phyloP scores from a whole-genome alignment of 2,888 invertebrate species.

The Drosophila cyrtoloma region DNA sequence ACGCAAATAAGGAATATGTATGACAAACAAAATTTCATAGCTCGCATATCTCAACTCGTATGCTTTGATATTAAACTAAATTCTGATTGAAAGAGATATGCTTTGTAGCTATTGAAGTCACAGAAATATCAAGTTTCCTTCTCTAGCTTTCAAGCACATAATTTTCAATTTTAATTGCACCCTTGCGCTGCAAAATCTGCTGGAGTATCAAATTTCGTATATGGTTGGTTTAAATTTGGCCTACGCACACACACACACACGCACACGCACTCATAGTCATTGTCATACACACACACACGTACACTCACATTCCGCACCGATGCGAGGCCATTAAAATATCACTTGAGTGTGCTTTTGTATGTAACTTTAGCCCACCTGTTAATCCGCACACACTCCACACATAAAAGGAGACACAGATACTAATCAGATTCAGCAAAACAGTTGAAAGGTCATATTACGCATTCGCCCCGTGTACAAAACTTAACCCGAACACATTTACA shows the following conservation, averaged over 20 bases:
- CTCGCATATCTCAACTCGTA: background rate
- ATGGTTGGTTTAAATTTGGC: background rate
- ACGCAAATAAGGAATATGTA: constrained; percentile 11
- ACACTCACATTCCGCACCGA: background rate
- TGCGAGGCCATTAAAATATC: constrained; percentile 48
- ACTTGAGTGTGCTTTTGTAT: constrained; percentile 43
- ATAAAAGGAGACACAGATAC: constrained; percentile 23
- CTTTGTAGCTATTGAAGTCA: background rate
- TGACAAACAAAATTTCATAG: background rate
- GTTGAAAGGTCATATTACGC: constrained; percentile 59
- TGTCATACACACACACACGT: background rate
- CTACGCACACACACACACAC: background rate
- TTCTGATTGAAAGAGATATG: background rate
- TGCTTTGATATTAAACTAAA: background rate
- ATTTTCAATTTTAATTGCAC: constrained; percentile 2
- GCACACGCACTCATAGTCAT: background rate
- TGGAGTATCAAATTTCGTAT: constrained; percentile 13
- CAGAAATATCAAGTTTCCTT: background rate
- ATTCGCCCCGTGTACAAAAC: constrained; percentile 50
- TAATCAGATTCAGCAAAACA: constrained; percentile 35
- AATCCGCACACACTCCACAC: constrained; percentile 23
- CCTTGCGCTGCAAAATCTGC: background rate
- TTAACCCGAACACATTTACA: constrained; percentile 45
- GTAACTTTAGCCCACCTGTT: constrained; percentile 46
- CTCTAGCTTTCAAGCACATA: background rate